A percentile compares a stretch with the other conserved stretches of the same genome.
These are phyloP conservation scores for Galeopsomyia nigrocyanea DNA, from an alignment of 2,888 invertebrate genomes.

Conservation along the genomic window DNA sequence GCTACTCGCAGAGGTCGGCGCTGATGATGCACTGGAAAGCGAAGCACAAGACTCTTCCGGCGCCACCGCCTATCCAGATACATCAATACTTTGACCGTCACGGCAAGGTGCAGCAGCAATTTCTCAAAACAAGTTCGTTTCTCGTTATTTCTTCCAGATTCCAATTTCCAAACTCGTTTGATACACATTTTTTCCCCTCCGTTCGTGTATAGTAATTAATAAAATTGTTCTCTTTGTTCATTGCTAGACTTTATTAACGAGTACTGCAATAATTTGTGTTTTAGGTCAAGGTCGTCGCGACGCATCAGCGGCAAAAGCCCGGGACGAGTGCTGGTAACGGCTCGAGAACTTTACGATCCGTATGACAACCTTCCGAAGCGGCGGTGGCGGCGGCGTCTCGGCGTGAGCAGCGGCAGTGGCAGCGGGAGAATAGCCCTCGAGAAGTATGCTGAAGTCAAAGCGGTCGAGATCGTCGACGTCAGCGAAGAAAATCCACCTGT, in stretches of 20 bases:
- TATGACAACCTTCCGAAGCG: too few relatives aligned
- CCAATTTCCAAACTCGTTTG: too few relatives aligned
- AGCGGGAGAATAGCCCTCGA: background rate
- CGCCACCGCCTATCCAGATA: conserved; percentile 47
- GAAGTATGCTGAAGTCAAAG: background rate
- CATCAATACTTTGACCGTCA: conserved; percentile 34
- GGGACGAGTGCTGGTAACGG: too few relatives aligned
- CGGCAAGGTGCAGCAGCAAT: background rate
- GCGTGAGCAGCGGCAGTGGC: background rate
- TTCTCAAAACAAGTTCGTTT: too few relatives aligned
- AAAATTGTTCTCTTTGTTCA: too few relatives aligned
- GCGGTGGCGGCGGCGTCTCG: background rate
- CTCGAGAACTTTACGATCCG: too few relatives aligned
- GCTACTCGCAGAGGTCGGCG: conserved; percentile 52
- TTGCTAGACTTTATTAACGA: too few relatives aligned
- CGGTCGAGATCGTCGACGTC: background rate
- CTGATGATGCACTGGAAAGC: conserved; percentile 54
- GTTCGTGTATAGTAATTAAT: too few relatives aligned
- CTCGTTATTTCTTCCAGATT: too few relatives aligned
- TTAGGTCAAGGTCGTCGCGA: conserved; percentile 28
- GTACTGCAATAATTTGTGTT: conserved; percentile 47
- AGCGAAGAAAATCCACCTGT: background rate
- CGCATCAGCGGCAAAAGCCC: conserved; percentile 18
- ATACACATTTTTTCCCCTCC: too few relatives aligned
- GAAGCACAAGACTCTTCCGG: conserved; percentile 49